These are phyloP conservation scores for Amorpha juglandis DNA, from an alignment of 2,888 invertebrate genomes.

Conservation along the genomic window DNA sequence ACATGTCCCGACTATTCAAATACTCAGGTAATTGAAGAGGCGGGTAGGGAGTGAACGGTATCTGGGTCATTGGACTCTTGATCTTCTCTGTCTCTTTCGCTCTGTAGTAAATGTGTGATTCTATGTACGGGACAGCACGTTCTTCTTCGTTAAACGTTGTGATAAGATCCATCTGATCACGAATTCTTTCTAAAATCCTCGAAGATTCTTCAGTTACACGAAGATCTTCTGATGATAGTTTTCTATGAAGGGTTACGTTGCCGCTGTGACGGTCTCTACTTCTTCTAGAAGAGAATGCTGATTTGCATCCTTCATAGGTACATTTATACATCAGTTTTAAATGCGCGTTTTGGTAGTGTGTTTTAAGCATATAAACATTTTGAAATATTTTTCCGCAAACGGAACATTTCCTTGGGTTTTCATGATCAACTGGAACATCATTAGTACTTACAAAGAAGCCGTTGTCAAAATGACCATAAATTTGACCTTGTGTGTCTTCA, in stretches of 20 bases:
- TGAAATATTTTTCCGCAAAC: constrained; percentile 97
- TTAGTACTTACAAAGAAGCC: constrained; percentile 88
- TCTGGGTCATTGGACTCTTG: constrained; percentile 59
- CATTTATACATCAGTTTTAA: constrained; percentile 98
- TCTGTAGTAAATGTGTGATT: constrained; percentile 76
- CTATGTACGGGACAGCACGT: constrained; percentile 83
- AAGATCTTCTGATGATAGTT: constrained; percentile 89
- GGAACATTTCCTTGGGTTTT: constrained; percentile 95
- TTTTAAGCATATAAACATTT: constrained; percentile 96
- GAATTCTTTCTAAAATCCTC: constrained; percentile 81
- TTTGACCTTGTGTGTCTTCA: constrained; percentile 86
- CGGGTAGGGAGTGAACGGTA: constrained; percentile 69
- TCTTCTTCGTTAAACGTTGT: constrained; percentile 91
- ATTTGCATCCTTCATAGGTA: constrained; percentile 96
- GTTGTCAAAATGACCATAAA: constrained; percentile 89
- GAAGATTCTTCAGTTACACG: constrained; percentile 73
- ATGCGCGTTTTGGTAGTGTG: constrained; percentile 98
- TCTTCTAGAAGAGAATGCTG: constrained; percentile 96
- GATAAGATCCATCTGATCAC: constrained; percentile 91
- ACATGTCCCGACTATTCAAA: constrained; percentile 71
- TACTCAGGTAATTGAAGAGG: constrained; percentile 72
- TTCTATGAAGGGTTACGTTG: constrained; percentile 95
- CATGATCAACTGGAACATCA: constrained; percentile 95
- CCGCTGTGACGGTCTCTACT: constrained; percentile 96
- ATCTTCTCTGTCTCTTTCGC: constrained; percentile 69